Conservation (phyloP, 2,888 invertebrate species). For the Tiliacea aurago region DNA sequence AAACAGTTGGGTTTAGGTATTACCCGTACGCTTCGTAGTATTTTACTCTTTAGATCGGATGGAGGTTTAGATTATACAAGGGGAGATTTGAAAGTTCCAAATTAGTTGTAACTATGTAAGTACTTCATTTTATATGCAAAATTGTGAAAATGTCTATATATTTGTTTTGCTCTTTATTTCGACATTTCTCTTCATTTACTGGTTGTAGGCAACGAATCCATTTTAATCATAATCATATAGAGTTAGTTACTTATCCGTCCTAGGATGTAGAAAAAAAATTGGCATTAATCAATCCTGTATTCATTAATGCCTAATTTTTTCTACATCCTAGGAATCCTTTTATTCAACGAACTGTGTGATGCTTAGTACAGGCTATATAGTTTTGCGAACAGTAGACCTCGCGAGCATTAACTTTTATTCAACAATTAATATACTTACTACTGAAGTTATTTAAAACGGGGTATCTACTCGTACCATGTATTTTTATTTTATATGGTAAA, state of each 20-base stretch:
- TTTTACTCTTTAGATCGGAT: background rate
- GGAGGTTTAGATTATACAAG: background rate
- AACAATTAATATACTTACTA: no score
- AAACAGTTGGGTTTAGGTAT: slow-evolving; percentile 28
- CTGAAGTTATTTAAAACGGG: no score
- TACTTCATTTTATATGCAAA: background rate
- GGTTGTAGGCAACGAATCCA: background rate
- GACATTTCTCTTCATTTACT: background rate
- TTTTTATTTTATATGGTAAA: no score
- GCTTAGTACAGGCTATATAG: background rate
- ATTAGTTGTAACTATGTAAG: background rate
- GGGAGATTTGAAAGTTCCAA: background rate
- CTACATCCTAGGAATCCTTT: no score
- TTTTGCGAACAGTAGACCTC: no score
- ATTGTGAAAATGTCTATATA: background rate
- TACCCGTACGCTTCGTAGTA: background rate
- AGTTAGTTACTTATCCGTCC: background rate
- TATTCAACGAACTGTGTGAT: background rate
- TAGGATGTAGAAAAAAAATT: background rate
- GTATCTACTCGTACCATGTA: no score
- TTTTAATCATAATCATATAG: background rate
- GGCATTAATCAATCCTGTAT: no score
- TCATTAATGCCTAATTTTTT: no score
- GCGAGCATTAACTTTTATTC: no score
- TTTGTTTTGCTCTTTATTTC: background rate